Conservation (phyloP, 2,797 vertebrate species). For the Sus cebifrons region DNA sequence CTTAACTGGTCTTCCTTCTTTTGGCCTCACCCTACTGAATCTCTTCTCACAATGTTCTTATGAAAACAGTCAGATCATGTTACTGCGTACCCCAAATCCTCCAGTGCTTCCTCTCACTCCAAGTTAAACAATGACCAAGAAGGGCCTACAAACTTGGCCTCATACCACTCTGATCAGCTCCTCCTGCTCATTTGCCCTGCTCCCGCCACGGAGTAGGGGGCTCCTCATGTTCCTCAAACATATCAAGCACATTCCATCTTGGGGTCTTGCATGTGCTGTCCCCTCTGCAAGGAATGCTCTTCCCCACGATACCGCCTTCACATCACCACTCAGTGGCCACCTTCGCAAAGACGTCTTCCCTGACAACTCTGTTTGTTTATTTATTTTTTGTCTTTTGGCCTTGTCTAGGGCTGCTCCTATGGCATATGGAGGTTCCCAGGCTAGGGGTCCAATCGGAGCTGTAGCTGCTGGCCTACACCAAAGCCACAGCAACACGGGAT, state of each 20-base stretch:
- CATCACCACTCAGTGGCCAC: background rate
- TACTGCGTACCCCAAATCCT: background rate
- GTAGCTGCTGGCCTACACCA: too few relatives aligned
- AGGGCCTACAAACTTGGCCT: background rate
- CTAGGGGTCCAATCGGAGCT: too few relatives aligned
- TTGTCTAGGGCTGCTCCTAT: too few relatives aligned
- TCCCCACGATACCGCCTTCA: background rate
- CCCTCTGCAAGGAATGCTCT: background rate
- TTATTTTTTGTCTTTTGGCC: too few relatives aligned
- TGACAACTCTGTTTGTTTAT: background rate
- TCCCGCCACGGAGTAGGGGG: background rate
- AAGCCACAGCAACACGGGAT: too few relatives aligned
- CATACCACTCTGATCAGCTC: background rate
- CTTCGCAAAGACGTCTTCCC: background rate
- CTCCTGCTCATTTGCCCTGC: background rate
- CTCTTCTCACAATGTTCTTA: constrained; percentile 15
- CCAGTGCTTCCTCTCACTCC: background rate
- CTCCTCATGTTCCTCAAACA: background rate
- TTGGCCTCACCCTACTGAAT: too few relatives aligned
- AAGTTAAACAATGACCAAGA: background rate
- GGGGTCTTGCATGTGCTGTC: background rate
- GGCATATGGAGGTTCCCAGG: too few relatives aligned
- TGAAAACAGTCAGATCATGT: background rate
- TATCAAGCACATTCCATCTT: background rate
- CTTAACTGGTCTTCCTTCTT: constrained; percentile 14